Evolutionary conservation across 2,888 invertebrate genomes (phyloP), one percentile per base, ranked within the genome.

Genomic region (Macaria notata): DNA sequence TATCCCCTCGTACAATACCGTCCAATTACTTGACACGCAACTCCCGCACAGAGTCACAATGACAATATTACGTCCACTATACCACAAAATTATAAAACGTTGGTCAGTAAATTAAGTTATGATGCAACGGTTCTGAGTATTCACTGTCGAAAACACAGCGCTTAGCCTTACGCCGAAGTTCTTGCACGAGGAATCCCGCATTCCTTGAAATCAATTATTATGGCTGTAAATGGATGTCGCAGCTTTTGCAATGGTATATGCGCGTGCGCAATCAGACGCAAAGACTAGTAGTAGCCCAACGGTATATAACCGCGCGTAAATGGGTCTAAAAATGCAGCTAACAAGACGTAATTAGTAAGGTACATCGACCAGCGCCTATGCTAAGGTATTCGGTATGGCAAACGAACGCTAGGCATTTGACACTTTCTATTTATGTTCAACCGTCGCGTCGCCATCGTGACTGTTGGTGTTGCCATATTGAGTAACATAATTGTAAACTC

Each of bases 371-470:
- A 56, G 59, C 59, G 76, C 19, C 19, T 19, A 36, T 2, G 73
- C 54, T 59, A 61, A 70, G 75, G 75, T 78, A 86, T 84, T 78
- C 79, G 76, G 78, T 68, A 75, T 80, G 70, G 69, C 69, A 64
- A 65, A 76, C 73, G 73, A 75, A 77, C 79, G 75, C 73, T 73
- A 78, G 75, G 74, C 76, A 79, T 83, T 83, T 82, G 77, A 84
- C 84, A 87, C 88, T 88, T 87, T 88, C 87, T 88, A 88, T 86
- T 86, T 86, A 81, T 76, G 81, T 79, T 72, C 69, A 66, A 73
- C 73, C 74, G 72, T 75, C 59, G 76, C 76, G 67, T 67, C 36
- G 50, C 65, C 53, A 67, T 73, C 76, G 74, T 76, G 75, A 77
- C 73, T 73, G 68, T 72, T 75, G 71, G 73, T 72, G 68, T 72